Evolutionary conservation across 1,140 invertebrate genomes (phyloP).

Genomic region (Coboldia fuscipes): DNA sequence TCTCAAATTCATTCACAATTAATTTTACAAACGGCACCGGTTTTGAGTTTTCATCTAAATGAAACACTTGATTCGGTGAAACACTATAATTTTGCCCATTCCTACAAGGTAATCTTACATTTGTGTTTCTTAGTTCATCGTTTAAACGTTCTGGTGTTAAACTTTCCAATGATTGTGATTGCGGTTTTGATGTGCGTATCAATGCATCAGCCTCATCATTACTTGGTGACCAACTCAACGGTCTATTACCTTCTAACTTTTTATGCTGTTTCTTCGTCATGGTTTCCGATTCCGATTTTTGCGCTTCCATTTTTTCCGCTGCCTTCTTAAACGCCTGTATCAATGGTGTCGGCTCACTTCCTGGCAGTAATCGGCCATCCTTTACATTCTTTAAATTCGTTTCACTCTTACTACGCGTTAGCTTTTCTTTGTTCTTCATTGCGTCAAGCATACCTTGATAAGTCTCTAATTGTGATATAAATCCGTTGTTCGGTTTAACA

Average conservation of each 20-base stretch:
- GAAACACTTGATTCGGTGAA: constrained; percentile 70
- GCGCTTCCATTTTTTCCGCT: constrained; percentile 19
- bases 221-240: constrained; percentile 18
- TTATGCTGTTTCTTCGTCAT: constrained; percentile 14
- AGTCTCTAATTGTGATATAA: constrained; percentile 81
- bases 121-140: constrained; percentile 22
- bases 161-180: constrained; percentile 33
- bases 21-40: constrained; percentile 31
- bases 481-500: constrained; percentile 90
- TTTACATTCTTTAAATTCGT: constrained; percentile 53
- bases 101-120: constrained; percentile 59
- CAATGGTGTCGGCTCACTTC: constrained; percentile 31
- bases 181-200: constrained; percentile 16
- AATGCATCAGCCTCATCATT: constrained; percentile 8
- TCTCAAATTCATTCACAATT: constrained; percentile 41
- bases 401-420: constrained; percentile 80
- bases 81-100: constrained; percentile 72
- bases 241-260: constrained; percentile 15
- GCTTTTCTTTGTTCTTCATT: constrained; percentile 85
- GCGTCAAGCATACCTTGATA: constrained; percentile 91
- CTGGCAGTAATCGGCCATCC: constrained; percentile 25
- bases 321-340: constrained; percentile 28
- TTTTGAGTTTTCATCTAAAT: constrained; percentile 31
- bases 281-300: constrained; percentile 12
- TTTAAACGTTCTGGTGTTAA: constrained; percentile 25